Percentiles rank a stretch among this genome's conserved stretches.
These are phyloP conservation scores for Lutjanus campechanus DNA, from an alignment of 2,797 vertebrate genomes.

Conservation along the genomic window DNA sequence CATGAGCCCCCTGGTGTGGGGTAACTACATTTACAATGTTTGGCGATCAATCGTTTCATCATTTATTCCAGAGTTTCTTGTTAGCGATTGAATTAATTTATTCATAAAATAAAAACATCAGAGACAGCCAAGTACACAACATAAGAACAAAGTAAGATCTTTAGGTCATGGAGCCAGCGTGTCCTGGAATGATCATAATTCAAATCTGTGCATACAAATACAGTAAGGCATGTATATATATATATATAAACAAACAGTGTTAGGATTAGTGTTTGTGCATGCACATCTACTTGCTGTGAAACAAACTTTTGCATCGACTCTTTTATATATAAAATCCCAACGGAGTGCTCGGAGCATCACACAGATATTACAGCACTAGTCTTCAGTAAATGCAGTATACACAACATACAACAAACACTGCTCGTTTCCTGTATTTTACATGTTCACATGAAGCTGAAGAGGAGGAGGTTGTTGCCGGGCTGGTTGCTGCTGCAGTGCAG, in stretches of 20 bases:
- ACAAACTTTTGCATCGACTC: background rate
- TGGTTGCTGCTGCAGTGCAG: constrained; percentile 41
- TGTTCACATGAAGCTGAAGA: constrained; percentile 44
- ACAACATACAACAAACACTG: constrained; percentile 38
- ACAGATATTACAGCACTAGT: constrained; percentile 29
- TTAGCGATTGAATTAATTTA: constrained; percentile 57
- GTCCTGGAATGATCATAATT: constrained; percentile 70
- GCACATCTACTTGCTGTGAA: background rate
- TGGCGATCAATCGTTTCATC: background rate
- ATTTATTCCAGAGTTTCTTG: constrained; percentile 6
- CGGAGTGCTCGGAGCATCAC: constrained; percentile 33
- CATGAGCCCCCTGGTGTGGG: background rate
- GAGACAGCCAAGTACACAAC: constrained; percentile 23
- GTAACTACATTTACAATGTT: background rate
- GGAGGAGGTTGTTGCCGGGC: constrained; percentile 39
- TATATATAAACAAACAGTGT: constrained; percentile 33
- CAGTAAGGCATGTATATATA: background rate
- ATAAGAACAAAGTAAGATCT: constrained; percentile 36
- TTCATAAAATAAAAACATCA: constrained; percentile 51
- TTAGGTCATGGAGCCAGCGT: constrained; percentile 4
- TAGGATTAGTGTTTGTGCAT: constrained; percentile 54
- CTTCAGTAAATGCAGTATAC: constrained; percentile 43
- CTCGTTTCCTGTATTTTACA: constrained; percentile 38
- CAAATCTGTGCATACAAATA: constrained; percentile 29
- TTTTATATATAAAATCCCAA: constrained; percentile 27